Conservation (phyloP, 2,888 invertebrate genomes). For the Erebia epiphron region DNA sequence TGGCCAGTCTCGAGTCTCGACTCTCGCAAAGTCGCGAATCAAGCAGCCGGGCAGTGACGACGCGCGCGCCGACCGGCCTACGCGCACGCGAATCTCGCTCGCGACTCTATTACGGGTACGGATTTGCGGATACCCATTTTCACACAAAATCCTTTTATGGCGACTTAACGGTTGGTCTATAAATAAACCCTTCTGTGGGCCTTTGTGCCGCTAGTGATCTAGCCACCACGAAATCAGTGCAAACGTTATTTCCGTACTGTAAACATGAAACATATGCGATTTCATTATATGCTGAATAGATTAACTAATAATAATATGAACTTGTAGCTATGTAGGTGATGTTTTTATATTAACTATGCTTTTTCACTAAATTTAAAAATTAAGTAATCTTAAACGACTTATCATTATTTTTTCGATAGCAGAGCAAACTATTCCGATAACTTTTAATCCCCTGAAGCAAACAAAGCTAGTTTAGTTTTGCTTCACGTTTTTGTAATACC, state of each 20-base stretch:
- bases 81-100: constrained; percentile 69
- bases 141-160: constrained; percentile 60
- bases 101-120: constrained; percentile 54
- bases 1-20: constrained; percentile 42
- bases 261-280: constrained; percentile 5
- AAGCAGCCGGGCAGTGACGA: constrained; percentile 60
- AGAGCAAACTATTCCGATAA: neutral
- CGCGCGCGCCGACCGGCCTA: constrained; percentile 73
- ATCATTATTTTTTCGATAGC: neutral
- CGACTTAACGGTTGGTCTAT: constrained; percentile 53
- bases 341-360: neutral
- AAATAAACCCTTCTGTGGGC: constrained; percentile 58
- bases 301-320: neutral
- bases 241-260: constrained; percentile 16
- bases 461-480: neutral
- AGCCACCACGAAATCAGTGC: constrained; percentile 8
- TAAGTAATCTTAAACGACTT: neutral
- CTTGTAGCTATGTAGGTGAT: neutral
- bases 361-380: neutral
- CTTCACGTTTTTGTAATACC: neutral
- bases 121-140: constrained; percentile 52
- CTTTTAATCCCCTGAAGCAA: neutral
- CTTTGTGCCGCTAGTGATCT: constrained; percentile 27
- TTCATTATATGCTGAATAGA: constrained; percentile 4
- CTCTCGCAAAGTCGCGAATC: constrained; percentile 42